These are phyloP conservation scores for Rattus rattus DNA, from an alignment of 2,113 vertebrate genomes.

Conservation along the genomic window DNA sequence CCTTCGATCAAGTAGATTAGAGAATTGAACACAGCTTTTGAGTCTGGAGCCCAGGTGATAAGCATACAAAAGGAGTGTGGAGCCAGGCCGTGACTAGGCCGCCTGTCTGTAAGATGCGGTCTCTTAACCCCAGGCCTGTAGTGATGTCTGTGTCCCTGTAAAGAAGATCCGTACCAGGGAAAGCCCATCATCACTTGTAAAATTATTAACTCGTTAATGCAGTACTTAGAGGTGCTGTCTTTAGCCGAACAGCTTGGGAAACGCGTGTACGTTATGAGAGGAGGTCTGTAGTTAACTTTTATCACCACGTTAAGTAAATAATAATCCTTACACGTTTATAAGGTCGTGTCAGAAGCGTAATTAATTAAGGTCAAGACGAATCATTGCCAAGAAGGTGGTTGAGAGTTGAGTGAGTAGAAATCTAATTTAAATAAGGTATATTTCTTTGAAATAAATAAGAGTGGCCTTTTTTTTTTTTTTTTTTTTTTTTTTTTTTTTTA, in stretches of 20 bases:
- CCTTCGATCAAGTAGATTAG: neutral
- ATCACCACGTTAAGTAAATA: slow-evolving; percentile 20
- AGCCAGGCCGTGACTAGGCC: neutral
- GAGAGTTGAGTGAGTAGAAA: slow-evolving; percentile 33
- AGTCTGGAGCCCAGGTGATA: neutral
- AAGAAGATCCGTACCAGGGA: slow-evolving; percentile 25
- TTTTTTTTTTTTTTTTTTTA: too few species aligned
- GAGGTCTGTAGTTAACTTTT: slow-evolving; percentile 18
- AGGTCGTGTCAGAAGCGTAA: neutral
- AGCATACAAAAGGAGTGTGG: neutral
- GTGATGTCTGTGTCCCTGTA: neutral
- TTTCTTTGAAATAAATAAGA: slow-evolving; percentile 59
- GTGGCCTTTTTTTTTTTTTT: too few species aligned
- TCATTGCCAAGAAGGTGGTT: slow-evolving; percentile 2
- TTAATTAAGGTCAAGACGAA: slow-evolving; percentile 51
- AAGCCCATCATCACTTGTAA: slow-evolving; percentile 23
- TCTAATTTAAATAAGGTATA: slow-evolving; percentile 54
- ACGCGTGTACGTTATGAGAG: neutral
- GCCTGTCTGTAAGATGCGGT: neutral
- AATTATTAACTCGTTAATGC: slow-evolving; percentile 23
- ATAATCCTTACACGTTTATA: slow-evolving; percentile 43
- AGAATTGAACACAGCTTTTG: neutral
- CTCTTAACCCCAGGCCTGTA: slow-evolving; percentile 14
- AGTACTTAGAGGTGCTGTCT: neutral
- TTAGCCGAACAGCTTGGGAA: slow-evolving; percentile 51